A percentile compares a stretch with the other conserved stretches of the same genome.
phyloP scores from a whole-genome alignment of 2,797 vertebrate genomes.

The Mus caroli region DNA sequence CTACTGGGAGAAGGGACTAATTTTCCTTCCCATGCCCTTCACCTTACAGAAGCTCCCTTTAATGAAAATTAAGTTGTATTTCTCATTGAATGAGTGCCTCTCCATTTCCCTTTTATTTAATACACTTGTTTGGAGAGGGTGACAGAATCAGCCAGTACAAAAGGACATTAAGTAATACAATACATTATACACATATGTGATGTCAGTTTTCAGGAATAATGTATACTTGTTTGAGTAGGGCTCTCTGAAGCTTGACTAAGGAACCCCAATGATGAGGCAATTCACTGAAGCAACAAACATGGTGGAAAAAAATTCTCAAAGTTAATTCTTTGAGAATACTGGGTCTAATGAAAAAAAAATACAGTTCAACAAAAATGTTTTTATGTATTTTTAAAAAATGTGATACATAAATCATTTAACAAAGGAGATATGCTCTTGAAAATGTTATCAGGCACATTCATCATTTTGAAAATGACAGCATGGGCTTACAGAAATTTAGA shows the following conservation, averaged over 20 bases:
- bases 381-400: background rate
- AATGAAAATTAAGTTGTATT: conserved; percentile 56
- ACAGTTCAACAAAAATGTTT: background rate
- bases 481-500: background rate
- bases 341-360: background rate
- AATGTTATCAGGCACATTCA: background rate
- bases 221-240: background rate
- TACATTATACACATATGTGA: conserved; percentile 9
- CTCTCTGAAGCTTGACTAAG: background rate
- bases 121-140: conserved; percentile 52
- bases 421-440: background rate
- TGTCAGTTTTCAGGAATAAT: conserved; percentile 18
- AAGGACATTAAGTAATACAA: background rate
- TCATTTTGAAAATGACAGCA: background rate
- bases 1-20: background rate
- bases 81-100: conserved; percentile 11
- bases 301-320: background rate
- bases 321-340: conserved; percentile 8
- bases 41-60: conserved; percentile 35
- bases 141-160: conserved; percentile 20
- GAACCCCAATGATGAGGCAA: background rate
- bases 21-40: background rate
- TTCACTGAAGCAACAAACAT: background rate
- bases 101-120: conserved; percentile 39
- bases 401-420: background rate